A percentile compares a stretch with the other conserved stretches of the same genome.
These are phyloP conservation scores for Onchidella celtica DNA, from an alignment of 2,888 invertebrate species.

Conservation along the genomic window DNA sequence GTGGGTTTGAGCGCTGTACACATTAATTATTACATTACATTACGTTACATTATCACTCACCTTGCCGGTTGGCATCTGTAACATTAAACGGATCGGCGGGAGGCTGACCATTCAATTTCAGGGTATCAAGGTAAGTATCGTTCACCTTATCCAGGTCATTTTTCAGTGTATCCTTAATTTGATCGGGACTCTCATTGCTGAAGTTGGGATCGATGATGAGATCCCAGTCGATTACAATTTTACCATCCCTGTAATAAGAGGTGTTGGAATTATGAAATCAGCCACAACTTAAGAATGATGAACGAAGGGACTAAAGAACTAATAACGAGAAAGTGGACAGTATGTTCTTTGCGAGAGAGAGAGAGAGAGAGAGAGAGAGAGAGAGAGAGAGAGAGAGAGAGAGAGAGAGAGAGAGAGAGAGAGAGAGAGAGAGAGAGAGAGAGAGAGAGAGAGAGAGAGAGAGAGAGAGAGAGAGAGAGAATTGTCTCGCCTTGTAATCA, in stretches of 20 bases:
- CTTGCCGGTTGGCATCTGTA: too few relatives aligned
- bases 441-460: not conserved
- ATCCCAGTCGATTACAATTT: not conserved
- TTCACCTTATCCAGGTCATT: not conserved
- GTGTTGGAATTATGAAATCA: too few relatives aligned
- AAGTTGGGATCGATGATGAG: not conserved
- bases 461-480: not conserved
- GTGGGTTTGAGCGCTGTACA: too few relatives aligned
- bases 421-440: not conserved
- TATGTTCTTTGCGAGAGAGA: too few relatives aligned
- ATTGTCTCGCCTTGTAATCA: too few relatives aligned
- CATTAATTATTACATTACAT: too few relatives aligned
- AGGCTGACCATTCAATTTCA: not conserved
- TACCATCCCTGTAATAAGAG: not conserved
- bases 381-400: not conserved
- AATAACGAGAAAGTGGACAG: too few relatives aligned
- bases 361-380: too few relatives aligned
- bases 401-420: not conserved
- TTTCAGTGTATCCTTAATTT: not conserved
- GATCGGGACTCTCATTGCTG: not conserved
- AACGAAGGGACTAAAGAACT: too few relatives aligned
- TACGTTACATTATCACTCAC: too few relatives aligned
- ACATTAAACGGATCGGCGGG: too few relatives aligned
- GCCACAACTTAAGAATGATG: too few relatives aligned
- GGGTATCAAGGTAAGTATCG: not conserved